Conservation (phyloP, 2,797 vertebrate species). For the Otus scops region DNA sequence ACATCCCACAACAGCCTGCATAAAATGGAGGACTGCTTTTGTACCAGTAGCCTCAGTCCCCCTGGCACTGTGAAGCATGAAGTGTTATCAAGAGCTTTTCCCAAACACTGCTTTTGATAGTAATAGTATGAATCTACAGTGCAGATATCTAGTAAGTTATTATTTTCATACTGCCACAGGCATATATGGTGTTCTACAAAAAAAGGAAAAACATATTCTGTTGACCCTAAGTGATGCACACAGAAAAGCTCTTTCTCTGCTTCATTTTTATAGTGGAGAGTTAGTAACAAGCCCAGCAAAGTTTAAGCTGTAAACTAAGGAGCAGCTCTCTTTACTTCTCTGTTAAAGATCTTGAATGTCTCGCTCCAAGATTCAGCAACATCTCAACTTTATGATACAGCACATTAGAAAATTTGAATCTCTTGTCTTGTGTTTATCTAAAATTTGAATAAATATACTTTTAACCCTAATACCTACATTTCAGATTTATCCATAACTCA, state of each 20-base stretch:
- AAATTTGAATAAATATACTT: neutral
- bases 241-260: neutral
- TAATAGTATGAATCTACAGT: neutral
- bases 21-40: neutral
- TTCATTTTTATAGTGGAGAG: fast-evolving
- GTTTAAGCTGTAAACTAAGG: neutral
- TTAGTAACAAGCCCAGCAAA: neutral
- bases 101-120: neutral
- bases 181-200: neutral
- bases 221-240: neutral
- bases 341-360: neutral
- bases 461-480: neutral
- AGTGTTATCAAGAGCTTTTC: neutral
- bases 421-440: neutral
- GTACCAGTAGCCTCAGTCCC: neutral
- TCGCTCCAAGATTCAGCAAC: neutral
- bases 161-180: neutral
- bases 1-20: neutral
- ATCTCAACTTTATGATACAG: neutral
- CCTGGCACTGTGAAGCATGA: neutral
- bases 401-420: neutral
- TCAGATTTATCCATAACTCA: neutral
- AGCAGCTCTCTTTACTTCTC: neutral
- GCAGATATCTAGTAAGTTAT: neutral
- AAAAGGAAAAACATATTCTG: neutral